Evolutionary conservation across 2,888 invertebrate genomes (phyloP), one percentile per base, ranked within the genome.

Genomic region (Plebejus melissa): DNA sequence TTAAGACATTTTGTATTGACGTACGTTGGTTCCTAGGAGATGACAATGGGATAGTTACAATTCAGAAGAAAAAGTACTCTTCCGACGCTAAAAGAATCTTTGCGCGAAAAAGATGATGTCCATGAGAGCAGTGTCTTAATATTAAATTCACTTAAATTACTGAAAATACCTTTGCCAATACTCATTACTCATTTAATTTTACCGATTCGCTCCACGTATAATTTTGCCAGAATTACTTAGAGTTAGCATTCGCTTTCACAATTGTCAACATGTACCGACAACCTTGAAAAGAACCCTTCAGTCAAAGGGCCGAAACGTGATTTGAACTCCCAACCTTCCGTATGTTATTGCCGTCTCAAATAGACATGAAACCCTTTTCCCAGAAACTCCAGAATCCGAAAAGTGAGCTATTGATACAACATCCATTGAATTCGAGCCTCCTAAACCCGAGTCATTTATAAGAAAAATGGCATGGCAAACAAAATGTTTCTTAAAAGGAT

Each of bases 321-420:
- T 72, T 72, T 54, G 32, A 72, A 72, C 72, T 72, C 9, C 50
- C 28, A 50, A 71, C 71, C 46, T 50, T 71, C 28, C 65, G 65
- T 36, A 32, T 32, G 28, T 28, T 71, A 22, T 41, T 41, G 41
- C 71, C 28, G n/a, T 70, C 38, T 70, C 70, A n/a, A 70, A 70
- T 70, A 70, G 41, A 70, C 70, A 70, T 9, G 70, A n/a, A 70
- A 65, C 65, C 65, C 65, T 65, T 65, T 65, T 36, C 16, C 65
- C 32, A 65, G 65, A 65, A 65, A 65, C 65, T 65, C 36, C 32
- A 16, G 16, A 36, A 65, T 36, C 65, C 5, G 13, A 65, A 65
- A 65, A 65, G 32, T 65, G 65, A 65, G 65, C 32, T 65, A 65
- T 65, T 65, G 65, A 36, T 65, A 65, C 32, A 65, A 65, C 13